Evolutionary conservation across 2,797 vertebrate species (phyloP), one percentile per base, ranked within the genome.

Genomic region (Alca torda): DNA sequence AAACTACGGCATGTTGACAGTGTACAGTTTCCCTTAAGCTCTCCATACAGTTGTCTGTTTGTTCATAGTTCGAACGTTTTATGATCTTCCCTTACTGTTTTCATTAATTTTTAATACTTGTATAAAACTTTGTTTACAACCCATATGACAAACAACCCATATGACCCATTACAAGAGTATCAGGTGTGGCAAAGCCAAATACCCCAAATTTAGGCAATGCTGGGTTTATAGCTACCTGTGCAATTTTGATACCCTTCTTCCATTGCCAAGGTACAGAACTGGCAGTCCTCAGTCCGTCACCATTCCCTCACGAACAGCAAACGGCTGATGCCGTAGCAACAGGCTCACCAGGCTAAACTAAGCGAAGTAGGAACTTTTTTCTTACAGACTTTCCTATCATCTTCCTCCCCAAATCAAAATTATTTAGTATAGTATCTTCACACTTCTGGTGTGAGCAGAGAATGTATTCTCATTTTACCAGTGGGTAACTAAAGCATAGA

Each of bases 141-240:
- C 28, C 43, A 41, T 9, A n/a, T 11, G 18, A 61, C 31, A 39
- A 64, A 45, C 14, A n/a, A 3, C 0, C 2, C 39, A 11, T 39
- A 39, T 39, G 39, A 0, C 16, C 3, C 17, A 16, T 50, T 20
- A 37, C 48, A 80, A 69, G 54, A 84, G 17, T 37, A 81, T 20
- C 6, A 16, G 6, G 11, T 56, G 39, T 10, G 21, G 51, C 19
- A 30, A 67, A 33, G 31, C 23, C 23, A 54, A 69, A 45, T 23
- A 65, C 30, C 12, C 25, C 5, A 41, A 75, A 87, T 53, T 57
- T 30, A 96, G 50, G 67, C 54, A 60, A 57, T 15, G 24, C 16
- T 4, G 2, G 15, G 8, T 81, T 78, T 89, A 75, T 6, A 19
- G 35, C 48, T 80, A 67, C 35, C 30, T 45, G 21, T 25, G 16